Base-by-base conservation (phyloP, 2,113 vertebrate species). In the Gymnogyps californianus region DNA sequence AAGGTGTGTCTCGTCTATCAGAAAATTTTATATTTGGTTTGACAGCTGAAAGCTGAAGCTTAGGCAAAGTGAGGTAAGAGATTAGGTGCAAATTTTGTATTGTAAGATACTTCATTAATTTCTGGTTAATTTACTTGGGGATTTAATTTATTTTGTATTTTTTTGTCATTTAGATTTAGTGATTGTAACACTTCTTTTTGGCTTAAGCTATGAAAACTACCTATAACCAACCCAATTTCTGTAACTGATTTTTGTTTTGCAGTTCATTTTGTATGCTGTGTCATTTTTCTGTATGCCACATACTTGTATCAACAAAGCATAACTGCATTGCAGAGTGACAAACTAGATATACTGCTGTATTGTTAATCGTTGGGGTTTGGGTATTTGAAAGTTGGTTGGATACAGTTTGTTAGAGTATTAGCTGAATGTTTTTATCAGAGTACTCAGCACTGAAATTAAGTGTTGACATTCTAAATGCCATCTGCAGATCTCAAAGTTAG, bases 151-250 rank as follows among this genome's bases (percentile, higher is more conserved):
- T 74, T 87, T 78, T 46, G 16, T 36, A 7, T 20, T 22, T 80
- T 80, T 57, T 47, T 47, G 7, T 64, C 2, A 1, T 49, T 75
- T 59, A 61, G 51, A 16, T 55, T 70, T 58, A 36, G 34, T 0
- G 0, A 38, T 47, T 64, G 4, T 75, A 59, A 21, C 0, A 0
- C 16, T 72, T 34, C 10, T 62, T 58, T 64, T 65, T 84, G 40
- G 13, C 29, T 71, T 64, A 25, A 58, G 17, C 46, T 71, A 11
- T 65, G 67, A 58, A 57, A 74, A 24, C 19, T 75, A 21, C 49
- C 44, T 58, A 11, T 38, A 54, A 57, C 14, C 20, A 55, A 24
- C 32, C 31, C 11, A 42, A 7, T 42, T 83, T 62, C 34, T 79
- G 20, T 69, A 69, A 58, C 34, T 79, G 54, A 47, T 62, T 74